Evolutionary conservation across 1,140 invertebrate genomes (phyloP).

Genomic region (Eriocheir sinensis): DNA sequence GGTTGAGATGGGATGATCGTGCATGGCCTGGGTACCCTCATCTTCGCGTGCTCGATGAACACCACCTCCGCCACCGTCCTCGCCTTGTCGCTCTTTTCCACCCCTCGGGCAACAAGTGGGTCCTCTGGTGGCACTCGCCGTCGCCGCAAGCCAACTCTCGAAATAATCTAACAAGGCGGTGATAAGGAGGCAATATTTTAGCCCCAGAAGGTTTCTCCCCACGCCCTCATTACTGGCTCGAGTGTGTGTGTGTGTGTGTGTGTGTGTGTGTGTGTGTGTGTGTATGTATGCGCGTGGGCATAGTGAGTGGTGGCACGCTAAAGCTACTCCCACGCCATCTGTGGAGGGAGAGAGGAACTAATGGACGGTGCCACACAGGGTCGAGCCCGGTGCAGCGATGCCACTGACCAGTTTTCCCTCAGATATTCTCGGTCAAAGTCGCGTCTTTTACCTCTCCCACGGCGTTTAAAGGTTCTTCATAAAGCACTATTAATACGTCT

Average conservation of each 20-base stretch:
- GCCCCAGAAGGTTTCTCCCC: not conserved
- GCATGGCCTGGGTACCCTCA: not conserved
- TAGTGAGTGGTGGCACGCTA: not conserved
- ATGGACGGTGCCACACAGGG: constrained; percentile 20
- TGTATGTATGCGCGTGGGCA: constrained; percentile 27
- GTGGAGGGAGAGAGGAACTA: constrained; percentile 56
- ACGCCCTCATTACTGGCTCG: constrained; percentile 5
- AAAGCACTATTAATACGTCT: not conserved
- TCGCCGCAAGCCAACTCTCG: not conserved
- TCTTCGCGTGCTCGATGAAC: not conserved
- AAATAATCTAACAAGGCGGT: constrained; percentile 47
- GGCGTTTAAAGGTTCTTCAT: not conserved
- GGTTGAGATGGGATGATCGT: not conserved
- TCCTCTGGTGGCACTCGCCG: not conserved
- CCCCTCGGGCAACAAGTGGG: not conserved
- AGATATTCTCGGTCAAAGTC: not conserved
- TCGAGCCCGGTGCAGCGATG: not conserved
- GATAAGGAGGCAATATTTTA: constrained; percentile 41
- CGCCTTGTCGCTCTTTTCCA: too few species aligned
- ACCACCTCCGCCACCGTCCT: not conserved
- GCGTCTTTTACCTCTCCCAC: not conserved
- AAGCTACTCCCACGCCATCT: constrained; percentile 56
- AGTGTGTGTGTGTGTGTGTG: constrained; percentile 42
- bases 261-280: constrained; percentile 55
- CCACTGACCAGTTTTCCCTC: not conserved